Evolutionary conservation across 2,888 invertebrate genomes (phyloP), one percentile per base, ranked within the genome.

Genomic region (Nemurella pictetii): DNA sequence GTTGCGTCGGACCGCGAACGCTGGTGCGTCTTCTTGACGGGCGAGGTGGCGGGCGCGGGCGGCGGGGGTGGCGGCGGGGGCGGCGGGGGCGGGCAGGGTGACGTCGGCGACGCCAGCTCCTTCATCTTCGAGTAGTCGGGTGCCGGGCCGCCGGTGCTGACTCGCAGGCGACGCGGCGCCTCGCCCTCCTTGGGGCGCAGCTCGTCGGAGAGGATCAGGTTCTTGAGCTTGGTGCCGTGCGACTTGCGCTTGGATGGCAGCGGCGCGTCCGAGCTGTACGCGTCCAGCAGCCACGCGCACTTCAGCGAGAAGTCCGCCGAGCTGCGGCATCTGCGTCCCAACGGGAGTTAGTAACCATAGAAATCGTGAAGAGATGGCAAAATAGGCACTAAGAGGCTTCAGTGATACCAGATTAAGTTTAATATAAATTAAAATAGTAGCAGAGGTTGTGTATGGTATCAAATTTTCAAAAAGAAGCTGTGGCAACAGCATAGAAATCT

Each of bases 251-350:
- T 94, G 84, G 94, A 93, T 84, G 94, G 93, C 87, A 93, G 90
- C 86, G 93, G 92, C 85, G 93, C 93, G 89, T 95, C 97, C 73
- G 96, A 94, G 87, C 96, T 95, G 90, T 97, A 98, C 28, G 99
- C 98, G 88, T 98, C 98, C 89, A 99, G 92, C 84, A 99, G 92
- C 99, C 99, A 99, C 89, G 98, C 96, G 90, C 98, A 95, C 90
- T 97, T 96, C 88, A 99, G 92, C 78, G 99, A 97, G 91, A 99
- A 99, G 92, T 99, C 98, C 86, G 97, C 96, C 87, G 98, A 97
- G 90, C 95, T 94, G 89, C 98, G 94, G 93, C 99, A 99, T 90
- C 95, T 95, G 89, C n/a, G 27, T 9, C 4, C 9, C 12, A 26
- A 75, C 7, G 75, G 7, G 55, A 20, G 55, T 55, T 20, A 55